phyloP scores from a whole-genome alignment of 2,113 vertebrate species.

The Passer montanus region DNA sequence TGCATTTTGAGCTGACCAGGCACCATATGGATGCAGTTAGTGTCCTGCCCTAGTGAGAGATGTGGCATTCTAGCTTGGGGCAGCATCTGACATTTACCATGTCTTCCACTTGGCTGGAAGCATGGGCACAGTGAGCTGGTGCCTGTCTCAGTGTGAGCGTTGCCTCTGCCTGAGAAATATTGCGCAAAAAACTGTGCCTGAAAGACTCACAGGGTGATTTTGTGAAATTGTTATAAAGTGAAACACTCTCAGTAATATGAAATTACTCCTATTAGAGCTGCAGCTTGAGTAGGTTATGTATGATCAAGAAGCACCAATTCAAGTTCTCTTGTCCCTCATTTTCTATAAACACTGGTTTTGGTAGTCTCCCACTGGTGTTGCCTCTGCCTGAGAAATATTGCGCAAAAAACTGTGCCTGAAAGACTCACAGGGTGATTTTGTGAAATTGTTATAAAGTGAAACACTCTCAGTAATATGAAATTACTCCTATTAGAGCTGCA shows the following conservation, averaged over 20 bases:
- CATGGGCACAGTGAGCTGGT: neutral
- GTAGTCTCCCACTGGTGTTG: neutral
- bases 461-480: neutral
- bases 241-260: neutral
- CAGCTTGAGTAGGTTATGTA: neutral
- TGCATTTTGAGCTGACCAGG: conserved; percentile 15
- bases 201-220: neutral
- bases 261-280: neutral
- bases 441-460: neutral
- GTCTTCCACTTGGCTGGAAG: conserved; percentile 34
- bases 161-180: neutral
- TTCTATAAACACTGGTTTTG: conserved; percentile 8
- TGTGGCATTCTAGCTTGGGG: neutral
- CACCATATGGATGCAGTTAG: conserved; percentile 21
- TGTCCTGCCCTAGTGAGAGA: neutral
- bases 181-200: neutral
- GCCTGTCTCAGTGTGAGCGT: neutral
- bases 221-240: neutral
- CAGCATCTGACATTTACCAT: neutral
- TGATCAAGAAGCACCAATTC: neutral
- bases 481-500: neutral
- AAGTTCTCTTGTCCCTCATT: neutral
- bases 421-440: neutral
- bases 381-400: neutral
- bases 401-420: neutral